Conservation (phyloP, 2,113 vertebrate genomes). For the Apeltes quadracus region DNA sequence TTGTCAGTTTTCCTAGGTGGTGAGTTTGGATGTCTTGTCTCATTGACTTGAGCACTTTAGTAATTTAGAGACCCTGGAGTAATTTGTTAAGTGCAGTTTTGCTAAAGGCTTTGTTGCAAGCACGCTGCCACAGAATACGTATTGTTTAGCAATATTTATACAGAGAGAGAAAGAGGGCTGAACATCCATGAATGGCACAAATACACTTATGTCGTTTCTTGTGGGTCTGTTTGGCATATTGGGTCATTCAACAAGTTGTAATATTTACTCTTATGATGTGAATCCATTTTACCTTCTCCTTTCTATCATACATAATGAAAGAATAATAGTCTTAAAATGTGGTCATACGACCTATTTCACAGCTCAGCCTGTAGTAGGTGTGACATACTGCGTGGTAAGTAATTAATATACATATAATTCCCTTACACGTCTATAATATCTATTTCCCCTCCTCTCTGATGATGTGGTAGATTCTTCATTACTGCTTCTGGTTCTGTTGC, state of each 20-base stretch:
- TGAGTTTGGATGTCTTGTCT: conserved; percentile 48
- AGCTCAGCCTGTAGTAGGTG: background rate
- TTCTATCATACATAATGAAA: background rate
- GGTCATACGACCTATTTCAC: background rate
- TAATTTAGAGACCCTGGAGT: conserved; percentile 72
- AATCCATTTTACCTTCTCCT: background rate
- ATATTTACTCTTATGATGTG: background rate
- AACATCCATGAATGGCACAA: conserved; percentile 12
- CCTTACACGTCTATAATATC: background rate
- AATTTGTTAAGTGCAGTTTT: conserved; percentile 48
- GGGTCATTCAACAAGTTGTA: background rate
- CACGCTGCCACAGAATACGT: background rate
- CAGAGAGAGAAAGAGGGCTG: background rate
- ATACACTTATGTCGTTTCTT: background rate
- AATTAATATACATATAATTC: background rate
- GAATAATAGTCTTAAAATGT: background rate
- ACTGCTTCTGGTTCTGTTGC: background rate
- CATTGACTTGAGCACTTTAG: conserved; percentile 72
- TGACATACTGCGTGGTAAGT: background rate
- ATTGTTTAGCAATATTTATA: conserved; percentile 20
- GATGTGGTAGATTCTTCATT: background rate
- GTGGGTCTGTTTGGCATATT: background rate
- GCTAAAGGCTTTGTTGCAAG: background rate
- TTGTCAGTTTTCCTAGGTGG: conserved; percentile 30
- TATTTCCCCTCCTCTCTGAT: background rate